These are phyloP conservation scores for Macrosoma leucophasiata DNA, from an alignment of 2,888 invertebrate species.

Conservation along the genomic window DNA sequence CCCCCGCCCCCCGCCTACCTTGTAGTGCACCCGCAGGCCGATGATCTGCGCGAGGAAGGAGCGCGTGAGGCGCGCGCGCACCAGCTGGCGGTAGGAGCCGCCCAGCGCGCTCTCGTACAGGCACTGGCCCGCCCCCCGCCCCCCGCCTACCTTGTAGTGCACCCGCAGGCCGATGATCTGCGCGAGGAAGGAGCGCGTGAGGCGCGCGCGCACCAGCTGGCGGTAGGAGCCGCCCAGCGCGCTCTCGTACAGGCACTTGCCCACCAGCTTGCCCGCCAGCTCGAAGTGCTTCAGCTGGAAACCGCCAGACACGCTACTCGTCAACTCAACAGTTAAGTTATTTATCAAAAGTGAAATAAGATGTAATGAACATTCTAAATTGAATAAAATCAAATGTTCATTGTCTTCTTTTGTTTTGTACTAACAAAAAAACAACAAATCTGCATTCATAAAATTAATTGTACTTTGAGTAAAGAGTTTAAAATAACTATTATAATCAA, in stretches of 20 bases:
- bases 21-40: constrained; percentile 93
- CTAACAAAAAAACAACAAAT: no score
- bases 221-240: constrained; percentile 92
- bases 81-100: constrained; percentile 90
- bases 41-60: constrained; percentile 96
- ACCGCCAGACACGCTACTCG: not conserved
- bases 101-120: constrained; percentile 95
- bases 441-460: no score
- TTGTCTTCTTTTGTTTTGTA: no score
- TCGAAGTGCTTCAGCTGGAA: constrained; percentile 87
- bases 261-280: constrained; percentile 94
- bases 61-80: constrained; percentile 91
- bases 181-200: constrained; percentile 94
- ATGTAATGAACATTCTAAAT: no score
- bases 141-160: constrained; percentile 89
- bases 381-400: no score
- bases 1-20: no score
- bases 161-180: constrained; percentile 95
- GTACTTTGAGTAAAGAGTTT: no score
- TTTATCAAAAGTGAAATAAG: no score
- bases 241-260: constrained; percentile 96
- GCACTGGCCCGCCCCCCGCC: constrained; percentile 96
- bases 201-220: constrained; percentile 92
- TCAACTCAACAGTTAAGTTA: no score
- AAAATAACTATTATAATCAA: no score